Evolutionary conservation across 2,113 vertebrate genomes (phyloP), one percentile per base, ranked within the genome.

Genomic region (Ceuthmochares aereus): DNA sequence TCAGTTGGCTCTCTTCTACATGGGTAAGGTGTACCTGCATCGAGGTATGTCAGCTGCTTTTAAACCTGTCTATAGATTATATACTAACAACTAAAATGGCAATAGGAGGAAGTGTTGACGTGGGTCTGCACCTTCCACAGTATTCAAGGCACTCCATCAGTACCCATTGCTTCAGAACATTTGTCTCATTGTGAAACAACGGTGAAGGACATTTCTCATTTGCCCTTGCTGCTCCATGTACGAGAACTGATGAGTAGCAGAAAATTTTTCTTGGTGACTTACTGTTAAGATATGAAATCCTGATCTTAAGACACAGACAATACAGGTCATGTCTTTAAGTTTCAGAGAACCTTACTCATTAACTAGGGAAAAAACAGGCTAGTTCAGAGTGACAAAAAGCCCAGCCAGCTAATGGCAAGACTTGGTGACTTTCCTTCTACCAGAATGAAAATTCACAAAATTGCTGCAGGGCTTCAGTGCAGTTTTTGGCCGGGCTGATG

Each of bases 241-340:
- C 14, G 32, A 84, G 63, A 86, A 86, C 58, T 30, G 15, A 80
- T 13, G 29, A 0, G 0, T 36, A 84, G 56, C n/a, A 78, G 37
- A 47, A 56, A 36, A 14, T 29, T 43, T 34, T 22, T 66, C 49
- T 40, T 45, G 5, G 15, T 79, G 66, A 37, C 54, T 66, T 55
- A 45, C 55, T 56, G 32, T 70, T 79, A 51, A 52, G 36, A 82
- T 18, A 36, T 19, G 27, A 79, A 90, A 91, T 40, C 45, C 25
- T 80, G 27, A 73, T 36, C 32, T 86, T 40, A 82, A 93, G 76
- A 68, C 10, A 75, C 19, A 36, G n/a, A 6, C 32, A 70, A 29
- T 25, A 42, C 0, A 1, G 27, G 32, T 36, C 55, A 32, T 4
- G 19, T n/a, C 2, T 1, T n/a, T 49, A 81, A 34, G 8, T 79